A percentile compares a stretch with the other conserved stretches of the same genome.
These are phyloP conservation scores for Anser cygnoides DNA, from an alignment of 2,113 vertebrate genomes.

Conservation along the genomic window DNA sequence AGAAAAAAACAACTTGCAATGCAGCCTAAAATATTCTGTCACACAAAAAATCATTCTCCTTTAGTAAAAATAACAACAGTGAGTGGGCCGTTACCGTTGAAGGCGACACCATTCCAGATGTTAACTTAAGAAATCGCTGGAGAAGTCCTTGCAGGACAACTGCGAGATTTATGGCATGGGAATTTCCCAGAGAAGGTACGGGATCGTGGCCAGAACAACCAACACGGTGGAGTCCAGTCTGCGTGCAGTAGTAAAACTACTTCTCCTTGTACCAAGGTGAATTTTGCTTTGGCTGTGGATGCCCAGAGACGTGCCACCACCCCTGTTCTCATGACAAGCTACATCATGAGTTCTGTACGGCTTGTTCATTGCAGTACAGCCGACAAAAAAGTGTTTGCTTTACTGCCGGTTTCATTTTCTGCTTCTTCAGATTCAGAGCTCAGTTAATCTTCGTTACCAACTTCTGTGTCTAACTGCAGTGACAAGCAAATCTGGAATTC, in stretches of 20 bases:
- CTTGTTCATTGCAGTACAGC: background rate
- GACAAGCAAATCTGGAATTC: background rate
- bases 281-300: background rate
- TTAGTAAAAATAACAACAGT: background rate
- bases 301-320: background rate
- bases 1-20: background rate
- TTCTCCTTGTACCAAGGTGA: background rate
- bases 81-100: background rate
- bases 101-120: accelerated
- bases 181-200: background rate
- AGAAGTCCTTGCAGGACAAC: background rate
- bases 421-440: background rate
- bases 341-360: accelerated
- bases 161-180: background rate
- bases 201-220: background rate
- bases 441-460: background rate
- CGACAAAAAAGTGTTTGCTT: background rate
- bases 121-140: background rate
- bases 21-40: background rate
- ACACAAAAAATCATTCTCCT: background rate
- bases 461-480: background rate
- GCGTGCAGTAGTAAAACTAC: background rate
- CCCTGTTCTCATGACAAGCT: background rate
- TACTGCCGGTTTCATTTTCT: background rate
- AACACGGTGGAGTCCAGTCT: background rate